A percentile compares a stretch with the other conserved stretches of the same genome.
Evolutionary conservation across 1,140 invertebrate species (phyloP).

Genomic region (Chymomyza costata): DNA sequence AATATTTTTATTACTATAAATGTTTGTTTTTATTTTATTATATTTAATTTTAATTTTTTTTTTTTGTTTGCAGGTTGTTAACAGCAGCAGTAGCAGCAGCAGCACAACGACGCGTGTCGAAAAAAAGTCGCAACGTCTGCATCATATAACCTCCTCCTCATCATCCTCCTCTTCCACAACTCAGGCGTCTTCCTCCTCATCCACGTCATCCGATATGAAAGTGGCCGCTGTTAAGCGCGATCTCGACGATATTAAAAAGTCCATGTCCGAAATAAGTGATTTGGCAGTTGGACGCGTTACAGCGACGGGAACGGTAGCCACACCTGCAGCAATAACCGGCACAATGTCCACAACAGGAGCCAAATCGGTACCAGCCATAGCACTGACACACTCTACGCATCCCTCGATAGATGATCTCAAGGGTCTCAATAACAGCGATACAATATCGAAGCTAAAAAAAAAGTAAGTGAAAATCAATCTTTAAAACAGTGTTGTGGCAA

Average conservation of each 20-base stretch:
- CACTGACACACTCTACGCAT: conserved; percentile 33
- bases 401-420: conserved; percentile 71
- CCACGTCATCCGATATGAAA: conserved; percentile 80
- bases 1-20: conserved; percentile 22
- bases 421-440: conserved; percentile 76
- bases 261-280: conserved; percentile 86
- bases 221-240: conserved; percentile 84
- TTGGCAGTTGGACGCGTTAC: conserved; percentile 65
- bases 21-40: neutral
- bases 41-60: neutral
- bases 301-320: conserved; percentile 22
- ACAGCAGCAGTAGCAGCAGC: conserved; percentile 72
- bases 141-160: conserved; percentile 76
- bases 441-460: conserved; percentile 76
- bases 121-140: conserved; percentile 78
- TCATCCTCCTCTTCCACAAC: conserved; percentile 72
- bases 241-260: conserved; percentile 84
- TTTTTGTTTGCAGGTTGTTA: conserved; percentile 60
- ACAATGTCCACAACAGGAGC: conserved; percentile 21
- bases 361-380: conserved; percentile 15
- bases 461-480: conserved; percentile 68
- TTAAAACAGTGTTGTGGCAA: too few species aligned
- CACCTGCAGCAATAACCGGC: conserved; percentile 6
- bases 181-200: conserved; percentile 72
- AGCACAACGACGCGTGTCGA: conserved; percentile 77